These are phyloP conservation scores for Brachypalpus laphriformis DNA, from an alignment of 2,888 invertebrate species.

Conservation along the genomic window DNA sequence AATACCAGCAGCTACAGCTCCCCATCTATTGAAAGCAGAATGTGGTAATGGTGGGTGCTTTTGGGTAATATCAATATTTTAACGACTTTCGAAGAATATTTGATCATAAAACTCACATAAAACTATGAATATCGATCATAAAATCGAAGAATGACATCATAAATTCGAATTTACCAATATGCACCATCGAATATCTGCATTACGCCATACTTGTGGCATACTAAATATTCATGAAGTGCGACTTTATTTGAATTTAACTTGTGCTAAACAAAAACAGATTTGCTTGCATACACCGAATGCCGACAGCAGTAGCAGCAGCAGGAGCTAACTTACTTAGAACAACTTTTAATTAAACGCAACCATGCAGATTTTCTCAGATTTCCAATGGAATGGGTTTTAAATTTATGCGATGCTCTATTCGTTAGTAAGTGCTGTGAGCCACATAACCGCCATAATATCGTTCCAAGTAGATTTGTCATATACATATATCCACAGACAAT, in stretches of 20 bases:
- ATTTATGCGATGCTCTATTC: constrained; percentile 38
- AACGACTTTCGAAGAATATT: constrained; percentile 20
- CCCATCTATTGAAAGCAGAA: too few species aligned
- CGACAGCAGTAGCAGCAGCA: constrained; percentile 40
- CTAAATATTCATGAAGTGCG: constrained; percentile 60
- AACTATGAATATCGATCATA: constrained; percentile 39
- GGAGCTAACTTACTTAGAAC: constrained; percentile 41
- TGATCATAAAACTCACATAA: constrained; percentile 49
- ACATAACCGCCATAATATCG: constrained; percentile 5
- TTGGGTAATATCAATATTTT: constrained; percentile 11
- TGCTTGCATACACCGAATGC: not conserved
- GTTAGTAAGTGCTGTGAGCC: not conserved
- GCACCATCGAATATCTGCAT: not conserved
- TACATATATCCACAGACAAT: not conserved
- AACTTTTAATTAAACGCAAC: constrained; percentile 57
- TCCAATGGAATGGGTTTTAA: constrained; percentile 36
- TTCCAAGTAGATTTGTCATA: constrained; percentile 43
- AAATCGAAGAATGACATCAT: constrained; percentile 56
- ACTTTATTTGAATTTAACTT: constrained; percentile 18
- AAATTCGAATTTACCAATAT: constrained; percentile 36
- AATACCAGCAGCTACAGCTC: not conserved
- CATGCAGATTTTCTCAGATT: constrained; percentile 24
- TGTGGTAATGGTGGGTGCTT: not conserved
- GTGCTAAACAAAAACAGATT: constrained; percentile 5
- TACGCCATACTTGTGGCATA: not conserved